These are phyloP conservation scores for Zaprionus ornatus DNA, from an alignment of 1,140 invertebrate genomes.

Conservation along the genomic window DNA sequence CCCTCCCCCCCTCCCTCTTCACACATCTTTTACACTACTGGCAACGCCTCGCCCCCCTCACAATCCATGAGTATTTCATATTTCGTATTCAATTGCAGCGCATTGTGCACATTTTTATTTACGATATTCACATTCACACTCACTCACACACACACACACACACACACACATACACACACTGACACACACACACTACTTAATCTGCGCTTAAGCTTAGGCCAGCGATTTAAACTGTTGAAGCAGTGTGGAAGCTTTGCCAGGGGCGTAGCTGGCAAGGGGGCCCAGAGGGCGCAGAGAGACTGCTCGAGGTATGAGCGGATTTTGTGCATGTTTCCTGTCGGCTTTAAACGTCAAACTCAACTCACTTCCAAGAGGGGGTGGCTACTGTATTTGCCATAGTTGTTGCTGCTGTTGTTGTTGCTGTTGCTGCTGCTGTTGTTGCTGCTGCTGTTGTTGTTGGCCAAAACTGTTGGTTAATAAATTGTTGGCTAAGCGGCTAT, in stretches of 20 bases:
- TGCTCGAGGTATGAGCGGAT: slow-evolving; percentile 60
- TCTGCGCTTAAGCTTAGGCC: slow-evolving; percentile 48
- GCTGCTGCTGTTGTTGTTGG: slow-evolving; percentile 33
- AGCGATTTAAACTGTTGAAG: slow-evolving; percentile 43
- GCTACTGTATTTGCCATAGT: slow-evolving; percentile 30
- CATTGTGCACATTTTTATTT: slow-evolving; percentile 43
- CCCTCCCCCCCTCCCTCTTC: background rate
- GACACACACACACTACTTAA: slow-evolving; percentile 28
- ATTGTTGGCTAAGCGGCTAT: slow-evolving; percentile 67
- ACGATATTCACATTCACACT: slow-evolving; percentile 27
- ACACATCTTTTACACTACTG: background rate
- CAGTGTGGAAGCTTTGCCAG: background rate
- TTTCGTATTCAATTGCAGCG: slow-evolving; percentile 35
- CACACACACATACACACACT: slow-evolving; percentile 21
- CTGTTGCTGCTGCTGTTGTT: no score
- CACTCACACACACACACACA: slow-evolving; percentile 21
- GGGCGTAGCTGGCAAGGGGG: background rate
- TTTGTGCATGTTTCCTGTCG: slow-evolving; percentile 71
- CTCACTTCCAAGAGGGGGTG: slow-evolving; percentile 28
- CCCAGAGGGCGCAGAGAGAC: background rate
- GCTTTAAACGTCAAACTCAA: slow-evolving; percentile 64
- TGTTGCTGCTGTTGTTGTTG: slow-evolving; percentile 26
- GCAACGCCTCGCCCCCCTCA: background rate
- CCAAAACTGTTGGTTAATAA: slow-evolving; percentile 58
- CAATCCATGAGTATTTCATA: slow-evolving; percentile 30